These are phyloP conservation scores for Theristicus caerulescens DNA, from an alignment of 2,113 vertebrate species.

Conservation along the genomic window DNA sequence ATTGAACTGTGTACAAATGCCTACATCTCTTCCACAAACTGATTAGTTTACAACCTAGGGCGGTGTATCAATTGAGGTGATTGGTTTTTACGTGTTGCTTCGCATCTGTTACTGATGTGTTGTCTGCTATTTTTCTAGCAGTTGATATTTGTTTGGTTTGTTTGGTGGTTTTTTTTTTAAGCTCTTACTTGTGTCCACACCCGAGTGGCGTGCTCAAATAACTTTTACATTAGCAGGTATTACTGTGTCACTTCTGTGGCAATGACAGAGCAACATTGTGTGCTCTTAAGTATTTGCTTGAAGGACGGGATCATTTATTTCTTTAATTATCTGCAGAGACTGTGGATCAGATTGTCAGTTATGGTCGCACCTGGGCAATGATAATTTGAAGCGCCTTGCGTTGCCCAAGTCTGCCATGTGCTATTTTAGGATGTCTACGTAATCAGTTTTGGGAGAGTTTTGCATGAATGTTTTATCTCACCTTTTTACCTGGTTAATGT, in stretches of 20 bases:
- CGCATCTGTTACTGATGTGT: not conserved
- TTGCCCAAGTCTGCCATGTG: not conserved
- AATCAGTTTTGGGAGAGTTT: not conserved
- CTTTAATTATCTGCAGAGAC: not conserved
- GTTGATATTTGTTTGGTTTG: not conserved
- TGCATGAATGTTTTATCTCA: not conserved
- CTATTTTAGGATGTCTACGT: not conserved
- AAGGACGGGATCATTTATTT: not conserved
- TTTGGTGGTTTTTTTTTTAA: not conserved
- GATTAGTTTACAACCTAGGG: not conserved
- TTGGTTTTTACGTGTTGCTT: not conserved
- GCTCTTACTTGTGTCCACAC: not conserved
- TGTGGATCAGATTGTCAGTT: not conserved
- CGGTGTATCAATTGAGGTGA: not conserved
- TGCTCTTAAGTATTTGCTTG: not conserved
- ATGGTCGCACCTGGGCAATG: not conserved
- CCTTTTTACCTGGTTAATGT: not conserved
- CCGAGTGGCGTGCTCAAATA: not conserved
- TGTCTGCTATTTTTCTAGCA: not conserved
- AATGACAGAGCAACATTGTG: not conserved
- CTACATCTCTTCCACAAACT: not conserved
- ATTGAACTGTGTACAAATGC: not conserved
- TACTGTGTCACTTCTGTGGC: not conserved
- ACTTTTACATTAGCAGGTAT: not conserved
- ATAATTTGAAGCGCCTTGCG: not conserved